phyloP scores from a whole-genome alignment of 2,888 invertebrate genomes.

The Microctonus hyperodae region DNA sequence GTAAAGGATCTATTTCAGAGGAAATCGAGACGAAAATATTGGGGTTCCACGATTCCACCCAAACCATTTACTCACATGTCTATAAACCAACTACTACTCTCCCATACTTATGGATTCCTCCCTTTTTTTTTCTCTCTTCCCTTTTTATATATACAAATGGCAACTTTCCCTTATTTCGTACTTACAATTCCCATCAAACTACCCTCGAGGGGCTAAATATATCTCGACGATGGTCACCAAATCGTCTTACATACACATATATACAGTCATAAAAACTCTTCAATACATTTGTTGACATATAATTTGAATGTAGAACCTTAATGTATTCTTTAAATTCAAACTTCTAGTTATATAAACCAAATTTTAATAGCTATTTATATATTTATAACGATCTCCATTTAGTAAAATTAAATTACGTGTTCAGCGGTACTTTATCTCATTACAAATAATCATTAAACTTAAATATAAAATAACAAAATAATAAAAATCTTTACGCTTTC shows the following conservation, averaged over 20 bases:
- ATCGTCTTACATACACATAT: not conserved
- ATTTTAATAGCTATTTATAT: not conserved
- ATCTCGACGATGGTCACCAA: slow-evolving; percentile 11
- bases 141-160: slow-evolving; percentile 19
- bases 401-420: too few relatives aligned
- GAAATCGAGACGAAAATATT: slow-evolving; percentile 45
- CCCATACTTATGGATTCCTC: not conserved
- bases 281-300: not conserved
- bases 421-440: not conserved
- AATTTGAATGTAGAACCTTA: not conserved
- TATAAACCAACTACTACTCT: slow-evolving; percentile 2
- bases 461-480: not conserved
- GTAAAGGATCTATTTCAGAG: slow-evolving; percentile 41
- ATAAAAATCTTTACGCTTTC: not conserved
- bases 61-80: not conserved
- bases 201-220: slow-evolving; percentile 14
- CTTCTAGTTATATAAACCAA: too few relatives aligned
- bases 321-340: too few relatives aligned
- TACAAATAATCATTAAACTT: slow-evolving; percentile 8
- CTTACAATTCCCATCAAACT: slow-evolving; percentile 16
- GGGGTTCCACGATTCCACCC: not conserved
- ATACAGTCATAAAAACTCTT: not conserved
- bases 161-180: slow-evolving; percentile 17
- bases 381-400: not conserved
- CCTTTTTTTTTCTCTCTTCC: not conserved